Evolutionary conservation across 2,888 invertebrate genomes (phyloP).

Genomic region (Patella ulyssiponensis): DNA sequence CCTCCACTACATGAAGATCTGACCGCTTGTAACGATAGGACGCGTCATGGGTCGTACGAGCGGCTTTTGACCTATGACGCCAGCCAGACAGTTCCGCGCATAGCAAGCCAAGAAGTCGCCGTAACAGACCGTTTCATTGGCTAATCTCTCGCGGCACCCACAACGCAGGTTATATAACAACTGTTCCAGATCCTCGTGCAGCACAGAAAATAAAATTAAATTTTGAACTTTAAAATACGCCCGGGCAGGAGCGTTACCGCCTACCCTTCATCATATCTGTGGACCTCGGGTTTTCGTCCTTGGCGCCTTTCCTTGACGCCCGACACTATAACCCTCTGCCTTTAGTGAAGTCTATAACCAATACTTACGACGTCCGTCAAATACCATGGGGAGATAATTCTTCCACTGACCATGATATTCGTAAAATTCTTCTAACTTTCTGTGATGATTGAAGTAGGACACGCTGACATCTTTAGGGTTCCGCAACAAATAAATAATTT

Average conservation of each 20-base stretch:
- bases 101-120: too few relatives aligned
- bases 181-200: too few relatives aligned
- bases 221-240: background rate
- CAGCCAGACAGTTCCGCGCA: too few relatives aligned
- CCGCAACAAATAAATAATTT: slow-evolving; percentile 19
- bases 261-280: slow-evolving; percentile 15
- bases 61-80: too few relatives aligned
- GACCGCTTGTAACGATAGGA: too few relatives aligned
- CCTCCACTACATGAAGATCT: too few relatives aligned
- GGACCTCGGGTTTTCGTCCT: slow-evolving; percentile 14
- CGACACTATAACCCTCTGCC: background rate
- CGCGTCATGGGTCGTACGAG: too few relatives aligned
- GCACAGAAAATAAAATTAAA: too few relatives aligned
- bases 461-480: slow-evolving; percentile 28
- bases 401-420: slow-evolving; percentile 21
- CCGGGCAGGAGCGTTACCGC: background rate
- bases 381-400: slow-evolving; percentile 18
- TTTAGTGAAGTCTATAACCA: background rate
- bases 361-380: slow-evolving; percentile 20
- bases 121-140: too few relatives aligned
- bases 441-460: slow-evolving; percentile 24
- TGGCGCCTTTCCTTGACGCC: background rate
- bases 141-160: too few relatives aligned
- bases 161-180: too few relatives aligned
- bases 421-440: slow-evolving; percentile 8